These are phyloP conservation scores for Acronicta aceris DNA, from an alignment of 2,888 invertebrate genomes.

Conservation along the genomic window DNA sequence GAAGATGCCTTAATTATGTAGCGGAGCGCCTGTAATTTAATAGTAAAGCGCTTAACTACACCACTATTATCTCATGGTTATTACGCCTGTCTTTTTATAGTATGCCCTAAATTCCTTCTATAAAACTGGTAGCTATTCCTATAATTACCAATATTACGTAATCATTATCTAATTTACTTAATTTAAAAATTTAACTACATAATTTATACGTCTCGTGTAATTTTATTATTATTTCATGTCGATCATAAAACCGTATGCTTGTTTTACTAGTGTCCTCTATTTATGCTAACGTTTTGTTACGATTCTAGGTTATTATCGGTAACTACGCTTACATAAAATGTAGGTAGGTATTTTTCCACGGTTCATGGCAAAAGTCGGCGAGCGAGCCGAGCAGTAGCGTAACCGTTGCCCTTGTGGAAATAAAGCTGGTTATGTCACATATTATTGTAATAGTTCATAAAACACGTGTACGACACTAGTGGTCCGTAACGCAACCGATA, in stretches of 20 bases:
- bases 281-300: constrained; percentile 27
- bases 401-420: constrained; percentile 17
- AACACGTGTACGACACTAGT: constrained; percentile 39
- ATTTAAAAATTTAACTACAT: constrained; percentile 22
- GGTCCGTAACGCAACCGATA: constrained; percentile 58
- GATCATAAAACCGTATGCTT: constrained; percentile 36
- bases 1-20: constrained; percentile 76
- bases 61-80: constrained; percentile 45
- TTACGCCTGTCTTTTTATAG: constrained; percentile 18
- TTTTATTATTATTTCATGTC: constrained; percentile 36
- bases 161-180: constrained; percentile 22
- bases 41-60: constrained; percentile 62
- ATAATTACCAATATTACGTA: constrained; percentile 21
- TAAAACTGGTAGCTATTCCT: constrained; percentile 12
- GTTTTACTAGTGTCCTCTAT: constrained; percentile 35
- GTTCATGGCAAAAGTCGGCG: neutral
- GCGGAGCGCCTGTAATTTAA: constrained; percentile 65
- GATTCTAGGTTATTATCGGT: constrained; percentile 36
- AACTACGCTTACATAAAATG: constrained; percentile 21
- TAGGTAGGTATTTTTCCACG: constrained; percentile 27
- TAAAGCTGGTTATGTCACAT: constrained; percentile 42
- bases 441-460: constrained; percentile 65
- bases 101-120: constrained; percentile 15
- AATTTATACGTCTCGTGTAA: constrained; percentile 35
- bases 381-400: constrained; percentile 3